Base-by-base conservation (phyloP, 2,888 invertebrate species). In the Silvanus unidentatus region DNA sequence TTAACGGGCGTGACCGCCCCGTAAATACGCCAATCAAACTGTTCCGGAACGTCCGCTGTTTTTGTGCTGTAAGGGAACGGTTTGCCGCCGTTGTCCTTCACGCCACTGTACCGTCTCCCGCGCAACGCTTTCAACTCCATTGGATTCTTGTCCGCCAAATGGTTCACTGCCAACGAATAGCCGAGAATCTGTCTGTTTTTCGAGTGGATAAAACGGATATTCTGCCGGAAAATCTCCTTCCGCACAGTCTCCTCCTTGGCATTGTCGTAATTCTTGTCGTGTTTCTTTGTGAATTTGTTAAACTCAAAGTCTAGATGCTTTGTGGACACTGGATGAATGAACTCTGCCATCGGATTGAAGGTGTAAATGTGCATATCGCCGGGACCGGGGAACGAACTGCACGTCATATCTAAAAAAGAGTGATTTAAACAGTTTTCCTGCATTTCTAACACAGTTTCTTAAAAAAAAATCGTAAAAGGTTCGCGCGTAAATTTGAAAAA, bases 1-100 rank as follows among this genome's bases (percentile, higher is more conserved):
- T 86, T 92, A 8, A 96, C 95, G 0, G 92, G 94, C 0, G 92
- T 93, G 1, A 96, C 94, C 42, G 95, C 96, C 9, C 96, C 96
- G 59, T 77, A 83, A 1, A 96, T 71, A 57, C 95, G 83, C 96
- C 96, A 97, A 70, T 97, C 95, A 59, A 84, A 79, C 55, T 80
- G 81, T 0, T 82, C 78, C 0, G 96, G 95, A 30, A 92, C 57
- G 13, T 72, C 65, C 2, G 80, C 64, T 43, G 77, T 73, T 1
- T 75, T 12, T 2, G 39, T 11, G 3, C 50, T 62, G 65, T 88
- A 83, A 0, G 89, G 88, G 74, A 94, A 96, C 0, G 84, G 81
- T 5, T 80, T 73, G 13, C 92, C 95, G 22, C 84, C 88, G 60
- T 87, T 88, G 60, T 82, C 80, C 28, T 53, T 60, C 28, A 28